Base-by-base conservation (phyloP, 2,888 invertebrate genomes). In the Glyphotaelius pellucidus region DNA sequence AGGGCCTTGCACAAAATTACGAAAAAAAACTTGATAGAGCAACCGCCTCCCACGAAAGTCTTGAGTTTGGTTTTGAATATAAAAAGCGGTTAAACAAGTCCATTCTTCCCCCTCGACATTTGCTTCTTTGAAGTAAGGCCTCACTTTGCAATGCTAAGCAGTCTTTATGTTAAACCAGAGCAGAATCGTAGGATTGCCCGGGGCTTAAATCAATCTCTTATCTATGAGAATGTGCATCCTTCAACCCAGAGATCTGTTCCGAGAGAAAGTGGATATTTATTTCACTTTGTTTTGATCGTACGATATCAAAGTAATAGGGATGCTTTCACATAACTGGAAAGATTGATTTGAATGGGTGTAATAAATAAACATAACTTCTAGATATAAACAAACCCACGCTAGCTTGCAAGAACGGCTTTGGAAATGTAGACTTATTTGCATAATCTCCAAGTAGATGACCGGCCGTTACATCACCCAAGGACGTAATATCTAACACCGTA, bases 111-210 rank as follows among this genome's bases (percentile, higher is more conserved):
- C 90, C 88, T 80, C 91, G 47, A 91, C 85, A 35, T 90, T 90
- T 84, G 32, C 67, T 84, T 84, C 91, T 91, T 91, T 91, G 89
- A 91, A 91, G 91, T 89, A 84, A 90, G 90, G 80, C 42, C 86
- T 87, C 89, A 87, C 89, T 91, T 91, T 91, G 91, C 91, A 91
- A 90, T 91, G 91, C 91, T 89, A 91, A 91, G 90, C 85, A 91
- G 90, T 85, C 79, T 91, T 91, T 91, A 91, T 91, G 91, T 89
- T 80, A 90, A 91, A 86, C 89, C 42, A 67, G 35, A 30, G 85
- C 89, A 90, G 89, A 89, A 86, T 80, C 91, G 80, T 32, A 19
- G 85, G 35, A 79, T 89, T 81, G 91, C 91, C 89, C 25, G 83
- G 85, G 89, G 91, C 90, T 83, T 14, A 80, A 91, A 91, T 91